Evolutionary conservation across 2,797 vertebrate genomes (phyloP), one percentile per base, ranked within the genome.

Genomic region (Myotis pilosus): DNA sequence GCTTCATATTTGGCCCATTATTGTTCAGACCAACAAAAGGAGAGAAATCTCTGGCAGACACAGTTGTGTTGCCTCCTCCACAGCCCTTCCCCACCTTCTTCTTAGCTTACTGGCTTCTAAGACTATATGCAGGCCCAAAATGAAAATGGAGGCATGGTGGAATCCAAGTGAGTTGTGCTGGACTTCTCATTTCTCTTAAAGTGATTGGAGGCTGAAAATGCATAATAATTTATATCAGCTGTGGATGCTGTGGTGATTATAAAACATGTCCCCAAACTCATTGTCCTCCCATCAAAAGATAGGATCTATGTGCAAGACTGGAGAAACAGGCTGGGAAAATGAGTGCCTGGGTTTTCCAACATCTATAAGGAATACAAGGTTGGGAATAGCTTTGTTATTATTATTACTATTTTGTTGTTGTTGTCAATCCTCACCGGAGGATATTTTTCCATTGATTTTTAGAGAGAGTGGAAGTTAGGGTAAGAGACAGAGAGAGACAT

Each of bases 11-110:
- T 95, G 91, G 25, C 66, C 84, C 89, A 94, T 90, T 80, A 94
- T 68, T 96, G 76, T 80, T 84, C 95, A 60, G 53, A 57, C 41
- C 83, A 89, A 95, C 76, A 95, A 95, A 93, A 95, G 49, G n/a
- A 80, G 74, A 76, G 64, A 76, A 85, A 88, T 91, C 30, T 90
- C 81, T 95, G 92, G 92, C 92, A 96, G 79, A 92, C 62, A 82
- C 47, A 64, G 33, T 87, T 87, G 78, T 51, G 66, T 74, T 92
- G 74, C 51, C 78, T 94, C 62, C 38, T 23, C 25, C 38, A 75
- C 8, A 82, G 49, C 25, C 23, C 41, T 62, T 69, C 33, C 66
- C 68, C 16, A 20, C 51, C 36, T 85, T 75, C 16, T 64, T 57
- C 62, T 51, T 85, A 64, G 68, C 23, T 92, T 75, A 84, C 30